Evolutionary conservation across 2,113 vertebrate species (phyloP).

Genomic region (Salminus brasiliensis): DNA sequence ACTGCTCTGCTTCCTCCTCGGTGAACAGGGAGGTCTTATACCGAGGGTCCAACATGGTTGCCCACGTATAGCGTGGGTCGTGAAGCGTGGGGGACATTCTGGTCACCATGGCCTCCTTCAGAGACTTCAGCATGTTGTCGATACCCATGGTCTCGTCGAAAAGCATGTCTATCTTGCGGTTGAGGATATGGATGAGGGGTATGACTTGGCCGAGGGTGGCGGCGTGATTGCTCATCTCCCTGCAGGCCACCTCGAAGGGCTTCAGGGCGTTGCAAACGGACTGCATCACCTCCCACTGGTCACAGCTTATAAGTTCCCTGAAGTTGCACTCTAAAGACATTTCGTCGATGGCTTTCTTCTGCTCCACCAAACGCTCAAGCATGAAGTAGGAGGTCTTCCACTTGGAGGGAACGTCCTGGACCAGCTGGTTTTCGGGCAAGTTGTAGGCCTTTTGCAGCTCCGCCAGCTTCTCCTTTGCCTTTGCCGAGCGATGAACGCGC

Average conservation of each 20-base stretch:
- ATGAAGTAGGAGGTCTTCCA: conserved; percentile 95
- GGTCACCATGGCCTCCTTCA: conserved; percentile 93
- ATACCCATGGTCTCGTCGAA: conserved; percentile 97
- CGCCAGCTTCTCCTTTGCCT: conserved; percentile 86
- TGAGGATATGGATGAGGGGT: conserved; percentile 96
- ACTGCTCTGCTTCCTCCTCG: conserved; percentile 92
- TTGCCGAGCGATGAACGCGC: conserved; percentile 87
- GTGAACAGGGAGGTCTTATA: conserved; percentile 96
- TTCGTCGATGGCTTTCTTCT: conserved; percentile 90
- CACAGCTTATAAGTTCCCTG: conserved; percentile 93
- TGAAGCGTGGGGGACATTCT: conserved; percentile 86
- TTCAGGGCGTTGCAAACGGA: conserved; percentile 93
- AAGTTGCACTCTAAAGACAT: conserved; percentile 93
- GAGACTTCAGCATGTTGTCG: conserved; percentile 92
- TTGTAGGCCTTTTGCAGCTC: conserved; percentile 85
- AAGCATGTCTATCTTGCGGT: conserved; percentile 91
- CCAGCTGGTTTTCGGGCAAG: conserved; percentile 88
- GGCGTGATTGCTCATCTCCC: conserved; percentile 89
- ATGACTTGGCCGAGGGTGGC: conserved; percentile 95
- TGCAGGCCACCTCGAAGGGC: conserved; percentile 90
- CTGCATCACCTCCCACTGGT: conserved; percentile 98
- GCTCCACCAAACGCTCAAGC: conserved; percentile 94
- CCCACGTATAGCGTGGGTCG: conserved; percentile 89
- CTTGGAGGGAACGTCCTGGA: conserved; percentile 91
- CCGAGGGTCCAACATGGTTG: conserved; percentile 94